Base-by-base conservation (phyloP, 2,113 vertebrate genomes). In the Perccottus glenii region DNA sequence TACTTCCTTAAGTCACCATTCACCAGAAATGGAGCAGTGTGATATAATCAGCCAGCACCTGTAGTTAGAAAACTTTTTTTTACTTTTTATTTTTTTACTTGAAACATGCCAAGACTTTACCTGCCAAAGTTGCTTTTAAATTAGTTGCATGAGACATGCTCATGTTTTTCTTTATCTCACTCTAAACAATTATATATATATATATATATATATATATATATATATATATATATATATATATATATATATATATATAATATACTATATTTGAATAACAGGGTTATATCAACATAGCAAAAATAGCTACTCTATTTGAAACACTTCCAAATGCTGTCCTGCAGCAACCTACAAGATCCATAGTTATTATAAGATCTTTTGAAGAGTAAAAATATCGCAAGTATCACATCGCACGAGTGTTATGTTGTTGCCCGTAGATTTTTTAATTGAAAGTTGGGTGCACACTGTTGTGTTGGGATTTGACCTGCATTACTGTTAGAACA, bases 61-160 rank as follows among this genome's bases (percentile, higher is more conserved):
- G 19, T 27, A 27, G 19, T 27, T 27, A 27, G 19, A 27, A 27
- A 27, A 27, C 19, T 27, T 2, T 27, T 27, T 27, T n/a, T n/a
- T n/a, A n/a, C n/a, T n/a, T n/a, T n/a, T n/a, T n/a, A n/a, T 71
- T 55, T 11, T 38, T 7, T 53, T 40, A 14, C 14, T 35, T 61
- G 3, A 38, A 36, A 53, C 47, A 64, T 66, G 73, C 46, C 33
- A 82, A 63, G 42, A 75, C 64, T 85, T 64, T 19, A 16, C 7
- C 64, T 75, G 77, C 77, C 80, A 81, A 80, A 79, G 67, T 78
- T 70, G 51, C 53, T 65, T 78, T 74, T 56, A 5, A 73, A 76
- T 44, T 9, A 15, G 36, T 47, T 0, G 3, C 19, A 1, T 42
- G 14, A 70, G 9, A 56, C 19, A 49, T 67, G 5, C 49, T 43